Evolutionary conservation across 2,113 vertebrate species (phyloP).

Genomic region (Electrona antarctica): DNA sequence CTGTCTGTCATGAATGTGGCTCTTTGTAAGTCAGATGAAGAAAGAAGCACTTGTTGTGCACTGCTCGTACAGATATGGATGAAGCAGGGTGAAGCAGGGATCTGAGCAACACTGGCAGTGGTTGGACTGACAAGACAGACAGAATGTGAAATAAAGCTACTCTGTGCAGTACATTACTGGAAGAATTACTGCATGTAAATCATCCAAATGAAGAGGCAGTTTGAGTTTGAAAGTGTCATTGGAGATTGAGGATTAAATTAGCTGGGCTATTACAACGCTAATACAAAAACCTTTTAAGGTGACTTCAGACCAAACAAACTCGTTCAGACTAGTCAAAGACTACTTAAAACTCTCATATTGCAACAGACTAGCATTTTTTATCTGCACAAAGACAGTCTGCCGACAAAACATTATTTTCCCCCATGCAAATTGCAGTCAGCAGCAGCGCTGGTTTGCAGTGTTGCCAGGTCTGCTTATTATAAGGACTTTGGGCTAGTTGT

Average conservation of each 20-base stretch:
- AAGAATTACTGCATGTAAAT: neutral
- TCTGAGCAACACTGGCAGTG: constrained; percentile 21
- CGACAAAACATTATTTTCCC: no score
- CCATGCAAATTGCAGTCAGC: no score
- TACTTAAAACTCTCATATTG: no score
- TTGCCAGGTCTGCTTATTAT: no score
- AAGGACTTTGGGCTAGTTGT: no score
- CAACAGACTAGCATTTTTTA: no score
- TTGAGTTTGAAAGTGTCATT: neutral
- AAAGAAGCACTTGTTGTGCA: constrained; percentile 77
- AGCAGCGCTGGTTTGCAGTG: no score
- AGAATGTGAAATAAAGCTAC: constrained; percentile 20
- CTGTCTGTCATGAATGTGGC: constrained; percentile 64
- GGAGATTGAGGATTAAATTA: neutral
- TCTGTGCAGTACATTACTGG: neutral
- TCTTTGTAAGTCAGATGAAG: constrained; percentile 73
- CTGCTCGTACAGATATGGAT: constrained; percentile 27
- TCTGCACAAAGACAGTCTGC: no score
- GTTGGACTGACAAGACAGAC: constrained; percentile 41
- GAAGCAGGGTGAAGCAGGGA: constrained; percentile 35
- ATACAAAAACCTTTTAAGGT: neutral
- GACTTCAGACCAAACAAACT: no score
- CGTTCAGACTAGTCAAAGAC: no score
- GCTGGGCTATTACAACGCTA: neutral
- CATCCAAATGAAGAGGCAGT: neutral